Evolutionary conservation across 2,797 vertebrate genomes (phyloP).

Genomic region (Knipowitschia caucasica): DNA sequence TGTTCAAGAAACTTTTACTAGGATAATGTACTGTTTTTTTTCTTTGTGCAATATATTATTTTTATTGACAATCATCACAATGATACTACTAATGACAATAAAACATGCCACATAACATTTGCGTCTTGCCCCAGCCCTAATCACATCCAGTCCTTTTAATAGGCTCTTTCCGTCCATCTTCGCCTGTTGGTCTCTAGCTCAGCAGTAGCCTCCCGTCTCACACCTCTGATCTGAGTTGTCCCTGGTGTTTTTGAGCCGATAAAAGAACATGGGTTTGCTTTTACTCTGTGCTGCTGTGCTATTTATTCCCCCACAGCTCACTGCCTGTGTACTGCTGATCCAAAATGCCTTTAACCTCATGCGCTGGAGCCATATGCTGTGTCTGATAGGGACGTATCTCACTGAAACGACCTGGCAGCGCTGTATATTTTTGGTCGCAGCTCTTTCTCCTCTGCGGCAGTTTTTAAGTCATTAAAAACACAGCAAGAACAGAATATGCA

Average conservation of each 20-base stretch:
- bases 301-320: slow-evolving; percentile 13
- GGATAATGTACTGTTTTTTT: too few relatives aligned
- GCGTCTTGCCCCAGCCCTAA: too few relatives aligned
- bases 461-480: slow-evolving; percentile 16
- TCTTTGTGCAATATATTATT: too few relatives aligned
- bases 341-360: slow-evolving; percentile 34
- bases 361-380: slow-evolving; percentile 27
- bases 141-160: too few relatives aligned
- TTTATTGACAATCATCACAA: too few relatives aligned
- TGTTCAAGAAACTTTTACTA: too few relatives aligned
- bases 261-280: slow-evolving; percentile 16
- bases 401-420: slow-evolving; percentile 33
- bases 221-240: slow-evolving; percentile 9
- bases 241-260: slow-evolving; percentile 15
- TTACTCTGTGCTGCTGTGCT: slow-evolving; percentile 9
- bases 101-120: too few relatives aligned
- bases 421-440: background rate
- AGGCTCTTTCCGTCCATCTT: background rate
- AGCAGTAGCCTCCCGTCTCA: slow-evolving; percentile 12
- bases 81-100: too few relatives aligned
- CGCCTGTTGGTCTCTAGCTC: slow-evolving; percentile 7
- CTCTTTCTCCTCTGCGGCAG: slow-evolving; percentile 9
- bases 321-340: slow-evolving; percentile 15
- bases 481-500: background rate
- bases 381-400: slow-evolving; percentile 33